Evolutionary conservation across 2,113 vertebrate genomes (phyloP).

Genomic region (Naja naja): DNA sequence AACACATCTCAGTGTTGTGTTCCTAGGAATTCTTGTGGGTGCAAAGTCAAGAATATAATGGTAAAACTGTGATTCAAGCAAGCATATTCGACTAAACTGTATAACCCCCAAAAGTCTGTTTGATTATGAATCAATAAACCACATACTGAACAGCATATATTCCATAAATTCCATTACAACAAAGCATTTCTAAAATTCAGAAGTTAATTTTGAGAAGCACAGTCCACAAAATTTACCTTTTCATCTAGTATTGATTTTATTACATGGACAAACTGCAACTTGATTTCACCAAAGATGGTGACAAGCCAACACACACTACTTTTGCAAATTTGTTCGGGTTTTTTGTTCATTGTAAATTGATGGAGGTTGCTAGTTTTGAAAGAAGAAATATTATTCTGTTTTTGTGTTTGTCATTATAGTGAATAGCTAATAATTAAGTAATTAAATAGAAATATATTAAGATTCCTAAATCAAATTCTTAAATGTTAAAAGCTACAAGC

Average conservation of each 20-base stretch:
- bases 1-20: background rate
- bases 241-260: background rate
- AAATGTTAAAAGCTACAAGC: background rate
- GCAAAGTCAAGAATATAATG: background rate
- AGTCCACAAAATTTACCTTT: background rate
- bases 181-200: background rate
- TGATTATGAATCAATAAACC: background rate
- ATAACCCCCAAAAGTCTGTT: background rate
- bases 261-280: background rate
- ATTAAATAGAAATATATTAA: background rate
- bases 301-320: background rate
- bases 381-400: background rate
- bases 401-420: background rate
- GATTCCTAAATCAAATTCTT: background rate
- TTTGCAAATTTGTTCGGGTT: background rate
- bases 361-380: background rate
- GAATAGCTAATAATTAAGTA: background rate
- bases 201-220: background rate
- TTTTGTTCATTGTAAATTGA: background rate
- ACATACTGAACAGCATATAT: background rate
- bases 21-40: background rate
- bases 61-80: background rate
- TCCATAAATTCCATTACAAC: background rate
- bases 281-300: background rate
- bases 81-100: background rate